phyloP scores from a whole-genome alignment of 2,888 invertebrate genomes.

The Junonia oenone region DNA sequence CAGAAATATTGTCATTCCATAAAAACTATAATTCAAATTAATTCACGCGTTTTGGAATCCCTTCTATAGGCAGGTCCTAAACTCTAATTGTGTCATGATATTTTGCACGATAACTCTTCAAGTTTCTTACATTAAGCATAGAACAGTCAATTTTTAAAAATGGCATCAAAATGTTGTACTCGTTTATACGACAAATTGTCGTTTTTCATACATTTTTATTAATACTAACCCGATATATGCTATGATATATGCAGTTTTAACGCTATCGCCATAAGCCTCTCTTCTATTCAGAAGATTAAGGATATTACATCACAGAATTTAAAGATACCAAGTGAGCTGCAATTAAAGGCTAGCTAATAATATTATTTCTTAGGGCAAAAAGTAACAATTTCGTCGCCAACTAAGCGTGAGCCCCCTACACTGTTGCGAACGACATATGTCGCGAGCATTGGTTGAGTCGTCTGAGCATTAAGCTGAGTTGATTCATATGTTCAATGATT shows the following conservation, averaged over 20 bases:
- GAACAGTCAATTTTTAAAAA: not conserved
- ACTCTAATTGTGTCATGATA: not conserved
- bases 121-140: not conserved
- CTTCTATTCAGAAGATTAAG: too few species aligned
- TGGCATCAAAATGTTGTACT: not conserved
- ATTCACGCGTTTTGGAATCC: not conserved
- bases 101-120: not conserved
- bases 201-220: too few species aligned
- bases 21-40: not conserved
- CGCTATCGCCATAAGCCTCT: too few species aligned
- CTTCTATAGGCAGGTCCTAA: not conserved
- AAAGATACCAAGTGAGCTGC: not conserved
- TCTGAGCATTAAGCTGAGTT: constrained; percentile 2
- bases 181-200: too few species aligned
- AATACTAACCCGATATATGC: too few species aligned
- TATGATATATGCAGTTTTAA: too few species aligned
- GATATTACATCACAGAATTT: too few species aligned
- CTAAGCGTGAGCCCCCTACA: constrained; percentile 29
- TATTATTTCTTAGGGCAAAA: not conserved
- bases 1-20: not conserved
- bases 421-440: constrained; percentile 53
- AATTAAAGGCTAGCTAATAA: not conserved
- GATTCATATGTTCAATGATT: not conserved
- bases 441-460: constrained; percentile 42
- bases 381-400: constrained; percentile 19